Evolutionary conservation across 2,113 vertebrate genomes (phyloP), one percentile per base, ranked within the genome.

Genomic region (Garra rufa): DNA sequence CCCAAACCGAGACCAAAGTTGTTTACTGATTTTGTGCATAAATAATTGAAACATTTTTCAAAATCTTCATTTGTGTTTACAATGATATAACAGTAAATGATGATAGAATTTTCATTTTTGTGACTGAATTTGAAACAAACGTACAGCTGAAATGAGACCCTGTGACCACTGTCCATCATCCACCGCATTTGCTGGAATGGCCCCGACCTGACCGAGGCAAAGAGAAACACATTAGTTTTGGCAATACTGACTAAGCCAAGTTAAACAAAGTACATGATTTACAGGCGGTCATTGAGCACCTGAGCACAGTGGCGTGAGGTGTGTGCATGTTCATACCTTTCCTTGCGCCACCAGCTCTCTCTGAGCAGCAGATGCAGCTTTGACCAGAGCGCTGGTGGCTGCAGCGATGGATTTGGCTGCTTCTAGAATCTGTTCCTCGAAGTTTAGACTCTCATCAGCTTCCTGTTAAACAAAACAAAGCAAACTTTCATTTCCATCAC

Each of bases 131-230:
- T 50, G 55, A 55, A 48, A 6, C 26, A 84, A 71, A 97, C 98
- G 97, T 92, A 99, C 98, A 0, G 98, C 98, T 86, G 98, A 99
- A 93, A 99, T 99, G 65, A 99, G 96, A 28, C 98, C 98, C 90
- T 99, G 98, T 87, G 98, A 99, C 98, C 98, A 99, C 92, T 99
- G 98, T 6, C 98, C 98, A 41, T 99, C 98, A 74, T 99, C 98
- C 86, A 97, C 94, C 0, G 97, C 97, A 0, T 99, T 99, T 88
- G 98, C 97, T 28, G 95, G 96, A 84, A 96, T 97, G 6, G 97
- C 96, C 0, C 97, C 97, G 70, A 99, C 98, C 98, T 99, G 90
- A 67, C 8, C 75, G 57, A 84, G 2, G n/a, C n/a, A 76, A 21
- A 15, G 6, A 69, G n/a, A 83, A 17, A 48, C 2, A 41, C n/a